Base-by-base conservation (phyloP, 2,113 vertebrate genomes). In the Syrrhaptes paradoxus region DNA sequence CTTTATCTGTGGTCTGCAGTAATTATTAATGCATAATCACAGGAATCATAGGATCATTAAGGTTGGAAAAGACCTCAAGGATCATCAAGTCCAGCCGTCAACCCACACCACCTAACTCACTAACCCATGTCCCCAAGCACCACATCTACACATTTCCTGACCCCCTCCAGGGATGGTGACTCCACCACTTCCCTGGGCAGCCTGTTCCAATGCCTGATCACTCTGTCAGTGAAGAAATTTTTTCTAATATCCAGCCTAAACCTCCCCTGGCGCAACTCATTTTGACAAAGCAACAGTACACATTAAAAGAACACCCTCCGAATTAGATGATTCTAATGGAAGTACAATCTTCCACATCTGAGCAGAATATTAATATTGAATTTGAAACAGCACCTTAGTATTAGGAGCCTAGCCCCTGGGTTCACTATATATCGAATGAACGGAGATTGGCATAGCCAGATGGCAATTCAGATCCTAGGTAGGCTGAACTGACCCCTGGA, bases 291-390 rank as follows among this genome's bases (percentile, higher is more conserved):
- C 66, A 94, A 95, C 68, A 94, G 80, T 74, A 90, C 57, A 85
- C 9, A 29, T 75, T 62, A 43, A 62, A 90, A 90, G 59, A 89
- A 85, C 52, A 94, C 85, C 89, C 91, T 85, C 85, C 7, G 65
- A 91, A 94, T 95, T 95, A 97, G 72, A 91, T 97, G 38, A 89
- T 94, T 96, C 90, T 97, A 97, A 97, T 93, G 91, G 78, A 97
- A 96, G 94, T 97, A 97, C 97, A 97, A 95, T 97, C 96, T 97
- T 98, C 81, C 92, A 95, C 93, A 92, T 97, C 92, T 97, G 95
- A 96, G 93, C 95, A 94, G 95, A 97, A 97, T 97, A 97, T 96
- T 97, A 98, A 97, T 90, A 91, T 55, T 93, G 73, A 93, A 87
- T 78, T 91, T 58, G 85, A 85, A 92, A 54, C 25, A 74, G 21